Base-by-base conservation (phyloP, 2,113 vertebrate species). In the Trinectes maculatus region DNA sequence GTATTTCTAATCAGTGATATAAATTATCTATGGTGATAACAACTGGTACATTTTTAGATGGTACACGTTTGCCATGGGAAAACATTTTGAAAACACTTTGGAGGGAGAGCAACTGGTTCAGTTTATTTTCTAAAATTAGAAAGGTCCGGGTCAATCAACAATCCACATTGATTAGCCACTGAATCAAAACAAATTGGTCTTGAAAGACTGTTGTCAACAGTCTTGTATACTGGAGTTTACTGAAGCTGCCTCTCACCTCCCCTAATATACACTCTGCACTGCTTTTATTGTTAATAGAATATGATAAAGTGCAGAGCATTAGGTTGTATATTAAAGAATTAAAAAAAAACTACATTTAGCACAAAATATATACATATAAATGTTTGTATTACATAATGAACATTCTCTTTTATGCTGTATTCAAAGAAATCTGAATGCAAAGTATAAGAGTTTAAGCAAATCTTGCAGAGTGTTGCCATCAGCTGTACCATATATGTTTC, bases 401-500 rank as follows among this genome's bases (percentile, higher is more conserved):
- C 3, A 15, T 24, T 51, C 16, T 18, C 6, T 26, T 34, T 8
- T 19, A 16, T 40, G 12, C 15, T 28, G 21, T 36, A 48, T 18
- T 57, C 7, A 51, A 5, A 15, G 11, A 28, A 16, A 11, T 28
- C 12, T 43, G 24, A 63, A 43, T 26, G 24, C 59, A 24, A 43
- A 51, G 24, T 13, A 44, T 7, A 13, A 42, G 25, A 74, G 28
- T 36, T 34, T 3, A 6, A 15, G 22, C 43, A 64, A 51, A 70
- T 48, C 15, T 24, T 52, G 63, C 8, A 44, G 4, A 5, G 2
- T 3, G 12, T 40, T 13, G 16, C 68, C 33, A 18, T 61, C 37
- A 66, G 19, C 26, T 64, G n/a, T 34, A 22, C 43, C 24, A 42
- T 74, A 51, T 36, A 70, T 60, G 56, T 63, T 81, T 77, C 66